Evolutionary conservation across 1,140 invertebrate species (phyloP), one percentile per base, ranked within the genome.

Genomic region (Tachypleus tridentatus): DNA sequence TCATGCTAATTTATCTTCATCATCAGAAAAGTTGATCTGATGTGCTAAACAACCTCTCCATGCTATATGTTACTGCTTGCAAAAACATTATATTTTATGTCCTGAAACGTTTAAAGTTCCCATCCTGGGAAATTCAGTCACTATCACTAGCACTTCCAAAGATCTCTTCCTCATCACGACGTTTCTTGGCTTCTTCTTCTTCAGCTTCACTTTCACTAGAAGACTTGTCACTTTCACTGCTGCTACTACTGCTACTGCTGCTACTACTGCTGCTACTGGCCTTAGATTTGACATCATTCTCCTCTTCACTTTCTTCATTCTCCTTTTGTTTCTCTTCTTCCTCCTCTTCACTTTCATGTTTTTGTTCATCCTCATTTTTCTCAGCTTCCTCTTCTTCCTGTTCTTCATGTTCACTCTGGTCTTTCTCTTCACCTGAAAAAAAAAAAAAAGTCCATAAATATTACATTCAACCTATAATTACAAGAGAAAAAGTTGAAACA

Each of bases 111-210:
- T 29, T 29, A 29, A 29, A 29, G 29, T 29, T 29, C 29, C 29
- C 29, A 29, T 29, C 29, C 29, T 29, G 29, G 29, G 29, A 54
- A 54, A n/a, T 54, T 54, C 53, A 54, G n/a, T n/a, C 53, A 54
- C 53, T 54, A 57, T 70, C 70, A 67, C 76, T 76, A 8, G 71
- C 75, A 60, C 75, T 74, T 49, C 78, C 78, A 68, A 78, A 78
- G 64, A 78, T 79, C 64, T 78, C 77, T 62, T 76, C 77, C 58
- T 77, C 76, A 61, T 78, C 76, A 66, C 76, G 76, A 68, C 74
- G 75, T 49, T 70, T 67, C 57, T 69, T 57, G 49, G 63, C 63
- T 53, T 66, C 51, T 49, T 64, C 63, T 57, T 61, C 62, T 3
- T 67, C 67, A 50, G 51, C 53, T 56, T 64, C 67, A 49, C 79